Evolutionary conservation across 30 jellyfish, hydroid and myxozoan species (phyloP).

Genomic region (Nemopilema nomurai): DNA sequence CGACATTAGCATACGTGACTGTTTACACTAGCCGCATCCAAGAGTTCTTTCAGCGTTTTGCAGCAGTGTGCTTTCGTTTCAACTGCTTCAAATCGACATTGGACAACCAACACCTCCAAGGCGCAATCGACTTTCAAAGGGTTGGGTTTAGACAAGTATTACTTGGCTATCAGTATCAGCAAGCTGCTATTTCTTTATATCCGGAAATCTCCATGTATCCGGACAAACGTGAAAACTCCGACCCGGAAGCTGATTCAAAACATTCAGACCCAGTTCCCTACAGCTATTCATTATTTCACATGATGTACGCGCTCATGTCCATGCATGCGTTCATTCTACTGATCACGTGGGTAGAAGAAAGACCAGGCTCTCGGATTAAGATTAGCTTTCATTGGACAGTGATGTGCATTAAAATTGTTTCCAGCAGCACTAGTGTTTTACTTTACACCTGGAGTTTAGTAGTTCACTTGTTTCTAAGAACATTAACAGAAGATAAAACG

Average conservation of each 20-base stretch:
- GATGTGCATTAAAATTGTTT: conserved; percentile 87
- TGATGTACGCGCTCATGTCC: conserved; percentile 32
- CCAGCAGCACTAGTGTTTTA: conserved; percentile 77
- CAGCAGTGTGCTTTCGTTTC: conserved; percentile 26
- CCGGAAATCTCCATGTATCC: not conserved
- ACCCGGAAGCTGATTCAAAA: not conserved
- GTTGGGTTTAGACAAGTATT: conserved; percentile 15
- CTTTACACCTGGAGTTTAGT: conserved; percentile 81
- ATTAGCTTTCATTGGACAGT: conserved; percentile 89
- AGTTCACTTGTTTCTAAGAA: conserved; percentile 46
- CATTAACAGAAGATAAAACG: too few species aligned
- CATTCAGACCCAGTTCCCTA: conserved; percentile 21
- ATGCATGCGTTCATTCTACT: conserved; percentile 64
- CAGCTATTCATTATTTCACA: conserved; percentile 41
- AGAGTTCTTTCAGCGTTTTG: conserved; percentile 36
- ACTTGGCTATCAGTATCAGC: conserved; percentile 23
- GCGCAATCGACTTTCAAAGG: not conserved
- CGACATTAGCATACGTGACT: conserved; percentile 52
- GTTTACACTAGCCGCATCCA: conserved; percentile 39
- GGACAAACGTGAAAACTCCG: not conserved
- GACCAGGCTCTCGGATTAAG: conserved; percentile 91
- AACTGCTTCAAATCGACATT: conserved; percentile 4
- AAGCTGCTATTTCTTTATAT: not conserved
- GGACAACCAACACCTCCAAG: not conserved
- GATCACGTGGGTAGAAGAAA: conserved; percentile 91